Evolutionary conservation across 2,888 invertebrate genomes (phyloP), one percentile per base, ranked within the genome.

Genomic region (Chymomyza caudatula): DNA sequence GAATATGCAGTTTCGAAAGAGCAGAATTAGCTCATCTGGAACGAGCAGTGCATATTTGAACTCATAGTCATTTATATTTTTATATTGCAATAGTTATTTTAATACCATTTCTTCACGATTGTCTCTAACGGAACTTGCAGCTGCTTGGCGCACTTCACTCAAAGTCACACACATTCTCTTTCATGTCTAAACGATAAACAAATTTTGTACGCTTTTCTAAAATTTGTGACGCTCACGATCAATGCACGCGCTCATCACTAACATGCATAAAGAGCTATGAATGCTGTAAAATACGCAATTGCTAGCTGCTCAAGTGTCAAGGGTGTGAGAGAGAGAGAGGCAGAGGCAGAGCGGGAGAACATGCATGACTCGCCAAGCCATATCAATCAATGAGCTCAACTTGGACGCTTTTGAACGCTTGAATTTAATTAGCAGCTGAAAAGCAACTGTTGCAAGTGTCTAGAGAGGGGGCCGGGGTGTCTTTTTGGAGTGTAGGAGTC

Each of bases 381-480:
- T 37, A 37, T 37, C 29, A 37, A 37, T 37, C 29, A 37, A 37
- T 37, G 29, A 37, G 29, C 29, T 37, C 29, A 37, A 37, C 29
- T 37, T 37, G 29, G 29, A 37, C 11, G 29, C 29, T 37, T 37
- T 37, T 37, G 29, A 11, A 37, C 29, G 5, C 29, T 37, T 37
- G 29, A 37, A 37, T 37, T 37, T 37, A 37, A 37, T 59, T 59
- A 59, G 59, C 59, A 51, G 49, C 57, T 37, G 29, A 11, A 37
- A 8, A 37, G 11, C 2, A 37, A 37, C 8, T 37, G 29, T 37
- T 37, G 29, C 11, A 37, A 37, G 29, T 37, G 29, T 8, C 29
- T 37, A 11, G 29, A 37, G 11, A 25, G 25, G 29, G 11, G 29
- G 2, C 11, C 4, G 4, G 29, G 29, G 8, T 8, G 29, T 29